phyloP scores from a whole-genome alignment of 2,888 invertebrate genomes.

The Phymatocera aterrima region DNA sequence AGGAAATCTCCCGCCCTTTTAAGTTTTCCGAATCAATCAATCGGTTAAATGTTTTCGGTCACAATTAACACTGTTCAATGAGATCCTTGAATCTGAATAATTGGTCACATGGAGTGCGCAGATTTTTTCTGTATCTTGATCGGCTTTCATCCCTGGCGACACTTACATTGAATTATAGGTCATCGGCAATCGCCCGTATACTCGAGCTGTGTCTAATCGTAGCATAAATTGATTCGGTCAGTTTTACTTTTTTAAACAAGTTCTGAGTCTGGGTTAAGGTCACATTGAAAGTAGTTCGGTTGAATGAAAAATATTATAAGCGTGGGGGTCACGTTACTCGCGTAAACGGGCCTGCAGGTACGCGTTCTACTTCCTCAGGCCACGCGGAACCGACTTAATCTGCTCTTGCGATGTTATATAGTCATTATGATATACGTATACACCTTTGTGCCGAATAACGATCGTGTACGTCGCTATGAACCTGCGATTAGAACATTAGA shows the following conservation, averaged over 20 bases:
- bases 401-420: constrained; percentile 5
- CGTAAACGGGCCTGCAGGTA: constrained; percentile 32
- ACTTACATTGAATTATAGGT: too few relatives aligned
- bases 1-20: too few relatives aligned
- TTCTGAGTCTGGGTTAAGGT: constrained; percentile 33
- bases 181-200: background rate
- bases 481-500: constrained; percentile 5
- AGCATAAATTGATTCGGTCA: constrained; percentile 1
- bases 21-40: too few relatives aligned
- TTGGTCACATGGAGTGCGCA: background rate
- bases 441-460: background rate
- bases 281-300: constrained; percentile 35
- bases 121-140: too few relatives aligned
- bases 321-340: constrained; percentile 38
- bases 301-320: constrained; percentile 23
- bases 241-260: constrained; percentile 33
- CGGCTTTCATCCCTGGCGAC: too few relatives aligned
- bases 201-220: background rate
- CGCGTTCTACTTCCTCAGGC: constrained; percentile 37
- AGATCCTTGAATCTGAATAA: too few relatives aligned
- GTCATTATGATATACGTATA: background rate
- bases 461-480: background rate
- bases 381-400: constrained; percentile 12
- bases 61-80: too few relatives aligned
- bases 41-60: too few relatives aligned